Conservation (phyloP, 2,113 vertebrate species). For the Marcusenius ussheri region DNA sequence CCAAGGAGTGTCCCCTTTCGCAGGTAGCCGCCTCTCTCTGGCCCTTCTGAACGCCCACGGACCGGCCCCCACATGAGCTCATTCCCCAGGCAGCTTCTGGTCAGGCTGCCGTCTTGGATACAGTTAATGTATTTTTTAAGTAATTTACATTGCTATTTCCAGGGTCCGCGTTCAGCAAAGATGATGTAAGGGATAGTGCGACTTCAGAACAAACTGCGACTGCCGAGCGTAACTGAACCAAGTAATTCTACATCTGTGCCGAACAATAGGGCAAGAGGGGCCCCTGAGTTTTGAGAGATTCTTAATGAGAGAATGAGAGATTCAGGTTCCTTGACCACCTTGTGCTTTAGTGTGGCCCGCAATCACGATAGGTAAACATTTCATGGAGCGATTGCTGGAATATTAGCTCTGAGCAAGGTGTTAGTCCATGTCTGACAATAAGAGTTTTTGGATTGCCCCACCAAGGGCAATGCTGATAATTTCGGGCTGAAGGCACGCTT, state of each 20-base stretch:
- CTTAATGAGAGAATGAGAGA: background rate
- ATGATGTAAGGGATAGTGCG: background rate
- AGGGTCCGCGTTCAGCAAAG: background rate
- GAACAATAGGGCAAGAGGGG: background rate
- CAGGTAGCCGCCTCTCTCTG: slow-evolving; percentile 63
- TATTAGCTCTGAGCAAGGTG: background rate
- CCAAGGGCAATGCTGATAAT: background rate
- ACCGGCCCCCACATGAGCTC: background rate
- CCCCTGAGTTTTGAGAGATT: background rate
- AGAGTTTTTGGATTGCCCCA: background rate
- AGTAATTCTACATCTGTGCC: background rate
- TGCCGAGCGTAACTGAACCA: background rate
- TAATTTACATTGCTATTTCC: background rate
- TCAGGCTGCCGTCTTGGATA: background rate
- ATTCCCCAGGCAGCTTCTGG: background rate
- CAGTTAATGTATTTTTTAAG: background rate
- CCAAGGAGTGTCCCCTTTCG: slow-evolving; percentile 93
- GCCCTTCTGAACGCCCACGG: background rate
- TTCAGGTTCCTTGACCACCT: background rate
- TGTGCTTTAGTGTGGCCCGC: background rate
- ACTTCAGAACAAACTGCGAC: background rate
- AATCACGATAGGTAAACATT: background rate
- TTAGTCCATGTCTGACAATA: background rate
- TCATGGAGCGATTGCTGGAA: background rate
- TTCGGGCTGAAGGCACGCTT: background rate